phyloP scores from a whole-genome alignment of 2,888 invertebrate genomes.

The Slavum lentiscoides region DNA sequence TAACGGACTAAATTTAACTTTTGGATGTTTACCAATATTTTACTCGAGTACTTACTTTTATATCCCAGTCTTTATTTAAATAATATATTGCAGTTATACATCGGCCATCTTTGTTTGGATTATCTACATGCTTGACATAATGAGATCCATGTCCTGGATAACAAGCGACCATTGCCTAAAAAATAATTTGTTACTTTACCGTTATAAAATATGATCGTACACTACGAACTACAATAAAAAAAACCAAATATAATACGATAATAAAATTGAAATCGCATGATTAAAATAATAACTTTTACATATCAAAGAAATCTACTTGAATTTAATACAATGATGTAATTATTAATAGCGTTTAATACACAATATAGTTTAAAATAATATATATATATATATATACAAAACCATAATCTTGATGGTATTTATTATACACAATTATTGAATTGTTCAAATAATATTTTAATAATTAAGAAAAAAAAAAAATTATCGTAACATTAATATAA shows the following conservation, averaged over 20 bases:
- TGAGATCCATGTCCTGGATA: constrained; percentile 93
- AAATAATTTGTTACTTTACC: constrained; percentile 54
- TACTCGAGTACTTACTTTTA: constrained; percentile 64
- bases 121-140: constrained; percentile 97
- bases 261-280: too few relatives aligned
- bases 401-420: background rate
- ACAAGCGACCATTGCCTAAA: constrained; percentile 97
- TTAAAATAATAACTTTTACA: too few relatives aligned
- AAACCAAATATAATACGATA: too few relatives aligned
- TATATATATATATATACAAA: background rate
- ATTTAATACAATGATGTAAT: background rate
- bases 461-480: background rate
- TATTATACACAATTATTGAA: background rate
- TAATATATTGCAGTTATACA: constrained; percentile 98
- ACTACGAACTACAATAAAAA: too few relatives aligned
- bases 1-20: constrained; percentile 34
- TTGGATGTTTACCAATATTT: constrained; percentile 43
- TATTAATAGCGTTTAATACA: background rate
- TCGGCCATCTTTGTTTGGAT: constrained; percentile 93
- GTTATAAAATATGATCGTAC: too few relatives aligned
- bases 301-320: background rate
- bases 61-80: constrained; percentile 92
- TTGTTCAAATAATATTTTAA: too few relatives aligned
- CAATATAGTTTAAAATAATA: background rate
- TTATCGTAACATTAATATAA: background rate